Percentiles rank a stretch among this genome's conserved stretches.
These are phyloP conservation scores for Thrips palmi DNA, from an alignment of 1,140 invertebrate genomes.

Conservation along the genomic window DNA sequence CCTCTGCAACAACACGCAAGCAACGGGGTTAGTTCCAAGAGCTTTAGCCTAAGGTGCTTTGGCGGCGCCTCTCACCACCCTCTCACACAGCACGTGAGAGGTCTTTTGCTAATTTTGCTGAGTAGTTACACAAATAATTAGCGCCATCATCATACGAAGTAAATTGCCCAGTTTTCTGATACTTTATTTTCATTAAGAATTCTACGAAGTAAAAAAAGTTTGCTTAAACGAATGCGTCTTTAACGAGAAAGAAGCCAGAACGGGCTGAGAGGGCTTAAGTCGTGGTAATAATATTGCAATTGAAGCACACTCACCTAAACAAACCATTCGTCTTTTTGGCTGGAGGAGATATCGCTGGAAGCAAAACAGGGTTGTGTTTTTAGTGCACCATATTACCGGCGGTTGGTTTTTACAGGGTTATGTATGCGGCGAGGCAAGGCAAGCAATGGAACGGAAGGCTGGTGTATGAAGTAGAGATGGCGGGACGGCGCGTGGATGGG, in stretches of 20 bases:
- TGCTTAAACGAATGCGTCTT: conserved; percentile 1
- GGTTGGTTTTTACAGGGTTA: too few relatives aligned
- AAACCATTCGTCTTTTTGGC: conserved; percentile 43
- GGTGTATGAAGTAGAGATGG: too few relatives aligned
- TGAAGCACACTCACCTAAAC: conserved; percentile 29
- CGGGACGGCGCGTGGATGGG: too few relatives aligned
- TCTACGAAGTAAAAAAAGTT: conserved; percentile 5
- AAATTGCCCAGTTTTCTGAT: too few relatives aligned
- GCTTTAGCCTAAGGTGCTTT: neutral
- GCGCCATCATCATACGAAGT: too few relatives aligned
- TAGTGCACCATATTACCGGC: too few relatives aligned
- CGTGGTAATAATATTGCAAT: neutral
- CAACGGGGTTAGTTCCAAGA: conserved; percentile 2
- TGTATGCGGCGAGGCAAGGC: too few relatives aligned
- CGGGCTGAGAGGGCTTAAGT: neutral
- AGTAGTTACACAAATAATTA: neutral
- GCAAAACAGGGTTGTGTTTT: conserved; percentile 17
- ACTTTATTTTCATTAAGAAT: too few relatives aligned
- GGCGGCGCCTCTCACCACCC: too few relatives aligned
- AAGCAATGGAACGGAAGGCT: too few relatives aligned
- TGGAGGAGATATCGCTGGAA: conserved; percentile 37
- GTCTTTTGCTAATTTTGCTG: neutral
- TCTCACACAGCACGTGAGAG: neutral
- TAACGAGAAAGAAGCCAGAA: neutral
- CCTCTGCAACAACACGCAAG: conserved; percentile 22